Percentiles rank a stretch among this genome's conserved stretches.
These are phyloP conservation scores for Ips nitidus DNA, from an alignment of 1,140 invertebrate genomes.

Conservation along the genomic window DNA sequence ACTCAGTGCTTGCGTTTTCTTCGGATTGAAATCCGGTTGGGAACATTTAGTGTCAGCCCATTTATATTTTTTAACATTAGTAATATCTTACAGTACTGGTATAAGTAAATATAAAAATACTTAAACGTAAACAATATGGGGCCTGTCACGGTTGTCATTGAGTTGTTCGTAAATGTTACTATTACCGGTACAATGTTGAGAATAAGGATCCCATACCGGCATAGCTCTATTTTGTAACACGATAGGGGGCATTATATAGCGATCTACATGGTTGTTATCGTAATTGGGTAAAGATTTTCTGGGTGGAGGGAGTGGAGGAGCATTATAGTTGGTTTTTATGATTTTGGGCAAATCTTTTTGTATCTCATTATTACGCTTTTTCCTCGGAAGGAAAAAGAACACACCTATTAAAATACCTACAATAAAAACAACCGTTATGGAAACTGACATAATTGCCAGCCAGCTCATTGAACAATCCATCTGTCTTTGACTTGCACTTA, in stretches of 20 bases:
- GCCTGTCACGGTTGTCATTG: slow-evolving; percentile 60
- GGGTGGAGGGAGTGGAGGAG: slow-evolving; percentile 30
- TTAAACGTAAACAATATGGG: slow-evolving; percentile 66
- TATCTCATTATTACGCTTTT: slow-evolving; percentile 51
- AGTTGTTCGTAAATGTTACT: slow-evolving; percentile 62
- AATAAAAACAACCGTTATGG: slow-evolving; percentile 59
- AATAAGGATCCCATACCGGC: slow-evolving; percentile 61
- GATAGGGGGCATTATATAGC: slow-evolving; percentile 60
- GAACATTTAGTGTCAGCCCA: too few species aligned
- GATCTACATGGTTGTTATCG: slow-evolving; percentile 53
- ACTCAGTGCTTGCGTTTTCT: not conserved
- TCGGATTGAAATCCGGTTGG: too few species aligned
- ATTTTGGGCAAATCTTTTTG: slow-evolving; percentile 22
- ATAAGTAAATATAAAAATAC: slow-evolving; percentile 14
- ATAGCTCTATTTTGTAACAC: slow-evolving; percentile 57
- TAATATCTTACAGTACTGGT: too few species aligned
- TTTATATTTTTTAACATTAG: too few species aligned
- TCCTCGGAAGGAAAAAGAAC: slow-evolving; percentile 59
- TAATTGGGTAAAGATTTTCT: slow-evolving; percentile 37
- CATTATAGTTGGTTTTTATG: slow-evolving; percentile 29
- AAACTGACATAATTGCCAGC: slow-evolving; percentile 59
- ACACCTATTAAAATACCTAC: slow-evolving; percentile 58
- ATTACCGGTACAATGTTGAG: slow-evolving; percentile 55
- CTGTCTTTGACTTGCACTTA: slow-evolving; percentile 60
- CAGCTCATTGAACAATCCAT: slow-evolving; percentile 63